These are phyloP conservation scores for Mesaphorura yosii DNA, from an alignment of 1,140 invertebrate species.

Conservation along the genomic window DNA sequence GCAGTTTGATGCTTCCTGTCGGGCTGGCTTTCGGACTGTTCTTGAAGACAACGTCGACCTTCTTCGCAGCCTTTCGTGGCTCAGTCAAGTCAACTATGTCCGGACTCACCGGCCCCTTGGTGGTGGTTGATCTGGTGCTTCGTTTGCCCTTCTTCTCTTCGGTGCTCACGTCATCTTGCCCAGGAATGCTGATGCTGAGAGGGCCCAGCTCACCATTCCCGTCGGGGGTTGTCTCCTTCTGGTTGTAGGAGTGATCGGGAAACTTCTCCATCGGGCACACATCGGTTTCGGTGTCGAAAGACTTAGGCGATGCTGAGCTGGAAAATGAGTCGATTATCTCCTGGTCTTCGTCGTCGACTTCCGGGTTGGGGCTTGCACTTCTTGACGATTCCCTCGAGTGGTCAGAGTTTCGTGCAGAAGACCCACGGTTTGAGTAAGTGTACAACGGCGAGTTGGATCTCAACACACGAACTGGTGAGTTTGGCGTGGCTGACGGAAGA, in stretches of 20 bases:
- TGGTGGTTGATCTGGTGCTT: conserved; percentile 27
- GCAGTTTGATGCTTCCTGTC: conserved; percentile 25
- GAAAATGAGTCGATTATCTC: conserved; percentile 29
- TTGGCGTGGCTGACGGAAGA: no score
- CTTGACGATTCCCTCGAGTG: conserved; percentile 16
- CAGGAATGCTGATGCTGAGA: conserved; percentile 63
- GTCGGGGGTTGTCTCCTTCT: no score
- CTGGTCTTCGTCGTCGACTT: conserved; percentile 29
- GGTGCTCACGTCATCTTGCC: conserved; percentile 36
- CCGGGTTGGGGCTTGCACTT: not conserved
- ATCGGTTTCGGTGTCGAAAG: not conserved
- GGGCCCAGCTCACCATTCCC: no score
- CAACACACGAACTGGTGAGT: no score
- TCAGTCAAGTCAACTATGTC: conserved; percentile 25
- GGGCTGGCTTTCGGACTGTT: conserved; percentile 31
- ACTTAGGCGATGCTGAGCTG: no score
- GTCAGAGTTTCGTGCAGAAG: conserved; percentile 3
- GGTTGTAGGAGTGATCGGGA: conserved; percentile 13
- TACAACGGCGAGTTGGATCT: no score
- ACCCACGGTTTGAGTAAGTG: no score
- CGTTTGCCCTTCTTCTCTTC: conserved; percentile 7
- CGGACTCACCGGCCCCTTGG: conserved; percentile 25
- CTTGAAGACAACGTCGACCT: conserved; percentile 11
- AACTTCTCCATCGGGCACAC: not conserved
- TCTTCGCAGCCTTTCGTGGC: conserved; percentile 20